Percentiles rank a stretch among this genome's conserved stretches.
Evolutionary conservation across 2,113 vertebrate species (phyloP).

Genomic region (Xenopus tropicalis): DNA sequence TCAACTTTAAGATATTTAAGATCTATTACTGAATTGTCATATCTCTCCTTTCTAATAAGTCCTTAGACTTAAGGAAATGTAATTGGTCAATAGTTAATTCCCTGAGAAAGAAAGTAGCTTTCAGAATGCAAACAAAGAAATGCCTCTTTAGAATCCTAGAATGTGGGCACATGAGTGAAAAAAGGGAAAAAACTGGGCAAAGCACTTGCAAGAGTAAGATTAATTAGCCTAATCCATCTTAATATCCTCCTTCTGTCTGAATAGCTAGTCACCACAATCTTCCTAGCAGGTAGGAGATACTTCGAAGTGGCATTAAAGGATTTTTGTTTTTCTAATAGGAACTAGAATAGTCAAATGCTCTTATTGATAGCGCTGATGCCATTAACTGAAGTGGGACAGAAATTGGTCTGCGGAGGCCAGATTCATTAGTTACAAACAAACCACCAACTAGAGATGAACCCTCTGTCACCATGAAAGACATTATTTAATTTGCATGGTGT

Average conservation of each 20-base stretch:
- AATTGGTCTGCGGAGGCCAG: conserved; percentile 69
- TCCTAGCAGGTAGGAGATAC: conserved; percentile 75
- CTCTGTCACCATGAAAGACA: conserved; percentile 65
- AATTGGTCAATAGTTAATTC: conserved; percentile 57
- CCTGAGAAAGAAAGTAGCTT: conserved; percentile 47
- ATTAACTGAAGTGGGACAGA: conserved; percentile 64
- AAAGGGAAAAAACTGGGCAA: conserved; percentile 54
- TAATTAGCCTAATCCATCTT: conserved; percentile 86
- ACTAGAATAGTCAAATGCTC: conserved; percentile 67
- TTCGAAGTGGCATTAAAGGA: conserved; percentile 59
- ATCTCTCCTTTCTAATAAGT: conserved; percentile 56
- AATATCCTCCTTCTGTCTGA: conserved; percentile 71
- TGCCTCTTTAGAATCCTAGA: conserved; percentile 45
- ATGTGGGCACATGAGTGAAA: conserved; percentile 46
- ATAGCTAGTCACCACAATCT: conserved; percentile 62
- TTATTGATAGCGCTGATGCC: conserved; percentile 56
- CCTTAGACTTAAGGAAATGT: conserved; percentile 54
- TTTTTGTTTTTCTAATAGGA: conserved; percentile 64
- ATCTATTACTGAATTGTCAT: conserved; percentile 59
- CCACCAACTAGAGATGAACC: conserved; percentile 67
- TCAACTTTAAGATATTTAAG: conserved; percentile 53
- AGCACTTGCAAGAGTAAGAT: conserved; percentile 64
- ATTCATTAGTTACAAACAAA: conserved; percentile 73
- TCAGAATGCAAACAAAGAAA: conserved; percentile 54
- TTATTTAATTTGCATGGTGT: conserved; percentile 57